Conservation (phyloP, 2,888 invertebrate species). For the Eilema depressum region DNA sequence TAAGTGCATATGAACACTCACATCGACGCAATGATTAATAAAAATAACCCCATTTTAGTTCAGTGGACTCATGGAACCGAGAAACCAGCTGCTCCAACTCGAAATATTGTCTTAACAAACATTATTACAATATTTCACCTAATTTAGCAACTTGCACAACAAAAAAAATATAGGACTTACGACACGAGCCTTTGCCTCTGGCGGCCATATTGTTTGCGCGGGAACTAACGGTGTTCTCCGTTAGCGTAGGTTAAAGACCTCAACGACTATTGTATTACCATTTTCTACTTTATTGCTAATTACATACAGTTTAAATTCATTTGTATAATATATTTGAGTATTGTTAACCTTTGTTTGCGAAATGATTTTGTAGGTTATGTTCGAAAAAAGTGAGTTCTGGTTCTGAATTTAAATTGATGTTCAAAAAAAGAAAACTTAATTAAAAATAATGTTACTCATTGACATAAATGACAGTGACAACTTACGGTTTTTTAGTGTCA, state of each 20-base stretch:
- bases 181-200: constrained; percentile 47
- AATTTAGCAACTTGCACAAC: constrained; percentile 31
- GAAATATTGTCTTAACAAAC: constrained; percentile 12
- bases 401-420: constrained; percentile 12
- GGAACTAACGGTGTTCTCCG: constrained; percentile 67
- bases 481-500: not conserved
- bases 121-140: constrained; percentile 22
- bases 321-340: constrained; percentile 30
- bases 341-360: constrained; percentile 51
- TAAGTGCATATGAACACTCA: not conserved
- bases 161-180: constrained; percentile 50
- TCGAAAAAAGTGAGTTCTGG: constrained; percentile 18
- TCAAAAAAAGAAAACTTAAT: constrained; percentile 7
- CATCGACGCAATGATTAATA: not conserved
- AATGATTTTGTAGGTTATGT: constrained; percentile 41
- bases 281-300: constrained; percentile 30
- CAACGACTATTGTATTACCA: constrained; percentile 39
- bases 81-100: constrained; percentile 6
- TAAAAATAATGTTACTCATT: constrained; percentile 5
- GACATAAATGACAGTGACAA: not conserved
- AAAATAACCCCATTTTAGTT: constrained; percentile 1
- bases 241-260: constrained; percentile 65
- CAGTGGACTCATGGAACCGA: not conserved
- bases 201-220: constrained; percentile 68
- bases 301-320: constrained; percentile 42